These are phyloP conservation scores for Erythrolamprus reginae DNA, from an alignment of 2,113 vertebrate species.

Conservation along the genomic window DNA sequence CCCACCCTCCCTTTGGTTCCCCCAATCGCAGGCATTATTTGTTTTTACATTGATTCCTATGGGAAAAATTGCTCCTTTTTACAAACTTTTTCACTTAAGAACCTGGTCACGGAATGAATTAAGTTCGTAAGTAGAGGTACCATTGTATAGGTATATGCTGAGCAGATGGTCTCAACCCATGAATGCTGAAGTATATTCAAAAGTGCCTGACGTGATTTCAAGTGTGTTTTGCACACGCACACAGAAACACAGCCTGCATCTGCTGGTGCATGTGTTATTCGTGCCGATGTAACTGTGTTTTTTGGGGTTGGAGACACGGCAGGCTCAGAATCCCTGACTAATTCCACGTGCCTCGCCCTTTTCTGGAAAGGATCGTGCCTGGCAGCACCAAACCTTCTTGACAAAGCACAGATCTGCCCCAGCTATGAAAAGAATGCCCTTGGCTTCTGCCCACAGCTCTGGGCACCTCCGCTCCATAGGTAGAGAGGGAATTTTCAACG, in stretches of 20 bases:
- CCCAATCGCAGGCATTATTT: too few species aligned
- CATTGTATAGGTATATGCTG: not conserved
- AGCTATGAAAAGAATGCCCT: slow-evolving; percentile 52
- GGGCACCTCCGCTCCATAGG: not conserved
- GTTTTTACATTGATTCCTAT: too few species aligned
- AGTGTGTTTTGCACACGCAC: not conserved
- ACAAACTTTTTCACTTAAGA: too few species aligned
- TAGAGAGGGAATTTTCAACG: not conserved
- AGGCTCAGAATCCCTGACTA: accelerated
- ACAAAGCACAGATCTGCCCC: slow-evolving; percentile 43
- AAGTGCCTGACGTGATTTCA: not conserved
- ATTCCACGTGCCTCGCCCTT: not conserved
- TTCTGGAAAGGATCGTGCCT: not conserved
- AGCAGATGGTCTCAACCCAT: too few species aligned
- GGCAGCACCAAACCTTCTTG: not conserved
- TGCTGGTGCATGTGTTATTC: too few species aligned
- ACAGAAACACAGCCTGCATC: not conserved
- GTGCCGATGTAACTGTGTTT: not conserved
- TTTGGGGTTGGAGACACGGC: not conserved
- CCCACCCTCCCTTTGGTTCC: too few species aligned
- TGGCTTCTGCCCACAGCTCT: slow-evolving; percentile 32
- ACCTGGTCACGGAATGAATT: too few species aligned
- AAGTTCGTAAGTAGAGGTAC: too few species aligned
- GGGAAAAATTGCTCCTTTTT: too few species aligned
- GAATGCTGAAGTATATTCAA: not conserved